Base-by-base conservation (phyloP, 2,888 invertebrate genomes). In the Drosophila histrio region DNA sequence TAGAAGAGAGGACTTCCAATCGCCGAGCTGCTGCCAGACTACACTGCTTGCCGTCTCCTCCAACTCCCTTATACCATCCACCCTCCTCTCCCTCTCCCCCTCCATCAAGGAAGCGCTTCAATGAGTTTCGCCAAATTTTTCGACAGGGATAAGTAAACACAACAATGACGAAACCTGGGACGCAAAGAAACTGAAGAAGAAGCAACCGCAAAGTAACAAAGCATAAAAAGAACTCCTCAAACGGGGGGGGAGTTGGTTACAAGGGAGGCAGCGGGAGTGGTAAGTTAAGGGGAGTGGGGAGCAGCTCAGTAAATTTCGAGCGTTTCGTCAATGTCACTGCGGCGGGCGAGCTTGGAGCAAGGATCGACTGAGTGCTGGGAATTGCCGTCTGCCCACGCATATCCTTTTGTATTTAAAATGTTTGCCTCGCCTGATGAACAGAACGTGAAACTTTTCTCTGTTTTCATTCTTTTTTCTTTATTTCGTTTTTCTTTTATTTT, bases 361-460 rank as follows among this genome's bases (percentile, higher is more conserved):
- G 62, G 59, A 67, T 59, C 54, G 64, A 58, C 47, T 19, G 8
- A 21, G 36, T 26, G 26, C 46, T 39, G 39, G 3, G 30, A 30
- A 50, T 28, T 60, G 61, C 38, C 49, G 41, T 60, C 82, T 72
- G 73, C 88, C 87, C 80, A 87, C 88, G 88, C 88, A 88, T 87
- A 87, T 84, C 87, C 84, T 84, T 87, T 87, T 88, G 84, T 84
- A 88, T 88, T 88, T 84, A 84, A 84, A 84, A 83, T 87, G 77
- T 80, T 77, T 78, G 86, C 88, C 66, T 73, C 64, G 82, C 61
- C 57, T 79, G 83, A 81, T 79, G 87, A 86, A 76, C 77, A 81
- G 44, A 47, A 65, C 62, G 60, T 46, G 58, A 64, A 72, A 71
- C 60, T 75, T 79, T 65, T 44, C 50, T 50, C 32, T 19, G 46